Conservation (phyloP, 2,113 vertebrate genomes). For the Scophthalmus maximus region DNA sequence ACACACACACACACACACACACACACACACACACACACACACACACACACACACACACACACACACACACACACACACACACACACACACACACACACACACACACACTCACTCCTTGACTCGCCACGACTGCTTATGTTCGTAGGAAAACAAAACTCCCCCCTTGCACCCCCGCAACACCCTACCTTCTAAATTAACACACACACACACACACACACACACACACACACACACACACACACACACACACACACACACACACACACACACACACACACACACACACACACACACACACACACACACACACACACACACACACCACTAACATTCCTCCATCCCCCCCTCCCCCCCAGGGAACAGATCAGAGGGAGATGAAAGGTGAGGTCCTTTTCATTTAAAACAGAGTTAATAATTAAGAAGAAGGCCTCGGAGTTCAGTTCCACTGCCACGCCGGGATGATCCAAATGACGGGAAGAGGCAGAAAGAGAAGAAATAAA, state of each 20-base stretch:
- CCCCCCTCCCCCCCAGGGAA: constrained; percentile 24
- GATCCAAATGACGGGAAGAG: not conserved
- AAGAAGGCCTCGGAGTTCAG: constrained; percentile 17
- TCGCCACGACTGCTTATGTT: constrained; percentile 43
- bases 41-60: constrained; percentile 37
- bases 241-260: constrained; percentile 53
- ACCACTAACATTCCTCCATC: constrained; percentile 37
- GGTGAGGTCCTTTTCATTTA: constrained; percentile 70
- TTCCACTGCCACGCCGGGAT: not conserved
- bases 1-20: constrained; percentile 24
- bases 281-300: constrained; percentile 25
- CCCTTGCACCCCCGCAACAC: constrained; percentile 43
- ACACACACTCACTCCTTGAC: constrained; percentile 5
- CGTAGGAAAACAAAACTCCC: constrained; percentile 61
- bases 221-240: constrained; percentile 8
- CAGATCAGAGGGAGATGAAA: constrained; percentile 66
- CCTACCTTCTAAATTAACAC: constrained; percentile 48
- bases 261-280: constrained; percentile 35
- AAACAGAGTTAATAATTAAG: constrained; percentile 72
- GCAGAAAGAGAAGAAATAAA: not conserved
- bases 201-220: constrained; percentile 51
- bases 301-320: constrained; percentile 9
- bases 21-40: constrained; percentile 21
- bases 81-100: constrained; percentile 27
- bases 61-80: constrained; percentile 23